Percentiles rank a stretch among this genome's conserved stretches.
Evolutionary conservation across 2,113 vertebrate genomes (phyloP).

Genomic region (Mus musculus): GRCm39 chr1:93288501-93289000

Average conservation of each 20-base stretch:
- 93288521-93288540: slow-evolving; percentile 99
- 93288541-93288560: rapidly evolving
- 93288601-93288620: not conserved
- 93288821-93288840: not conserved
- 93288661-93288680: not conserved
- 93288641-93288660: rapidly evolving
- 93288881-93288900: not conserved
- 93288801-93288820: not conserved
- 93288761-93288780: not conserved
- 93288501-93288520: slow-evolving; percentile 95
- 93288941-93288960: not conserved
- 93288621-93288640: rapidly evolving
- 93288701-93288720: not conserved
- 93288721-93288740: not conserved
- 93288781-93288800: not conserved
- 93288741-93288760: not conserved
- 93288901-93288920: not conserved
- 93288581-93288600: rapidly evolving
- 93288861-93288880: not conserved
- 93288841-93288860: not conserved
- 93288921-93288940: not conserved
- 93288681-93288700: too few species aligned
- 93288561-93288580: not conserved
- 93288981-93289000: not conserved
- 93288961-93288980: not conserved